Conservation (phyloP, 2,113 vertebrate species). For the Orcinus orca region DNA sequence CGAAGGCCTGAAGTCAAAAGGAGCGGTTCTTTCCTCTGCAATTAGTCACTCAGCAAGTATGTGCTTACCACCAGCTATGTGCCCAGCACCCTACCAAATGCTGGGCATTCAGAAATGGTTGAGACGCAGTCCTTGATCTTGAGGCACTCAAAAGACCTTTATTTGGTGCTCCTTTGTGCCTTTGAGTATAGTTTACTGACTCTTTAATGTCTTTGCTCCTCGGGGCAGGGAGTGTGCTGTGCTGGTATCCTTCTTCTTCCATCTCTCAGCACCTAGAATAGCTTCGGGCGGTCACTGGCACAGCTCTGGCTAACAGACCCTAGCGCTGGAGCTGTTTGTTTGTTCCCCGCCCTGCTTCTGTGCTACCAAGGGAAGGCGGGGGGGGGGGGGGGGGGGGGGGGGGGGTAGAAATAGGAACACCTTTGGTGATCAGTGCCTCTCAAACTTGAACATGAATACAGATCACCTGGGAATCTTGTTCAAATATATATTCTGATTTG, state of each 20-base stretch:
- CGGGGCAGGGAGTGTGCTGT: neutral
- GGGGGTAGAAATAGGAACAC: neutral
- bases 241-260: neutral
- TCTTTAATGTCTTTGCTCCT: neutral
- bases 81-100: neutral
- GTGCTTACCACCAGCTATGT: neutral
- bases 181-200: neutral
- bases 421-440: neutral
- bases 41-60: neutral
- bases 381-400: no score
- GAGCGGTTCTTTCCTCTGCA: neutral
- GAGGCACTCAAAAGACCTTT: neutral
- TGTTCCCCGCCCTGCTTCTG: neutral
- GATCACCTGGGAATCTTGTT: neutral
- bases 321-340: neutral
- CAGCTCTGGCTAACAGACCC: neutral
- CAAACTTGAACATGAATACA: neutral
- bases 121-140: neutral
- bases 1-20: neutral
- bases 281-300: no score
- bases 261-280: neutral
- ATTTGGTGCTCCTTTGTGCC: neutral
- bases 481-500: neutral
- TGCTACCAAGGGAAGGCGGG: neutral
- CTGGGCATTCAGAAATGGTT: neutral